These are phyloP conservation scores for Oreochromis spilurus DNA, from an alignment of 2,113 vertebrate species.

Conservation along the genomic window DNA sequence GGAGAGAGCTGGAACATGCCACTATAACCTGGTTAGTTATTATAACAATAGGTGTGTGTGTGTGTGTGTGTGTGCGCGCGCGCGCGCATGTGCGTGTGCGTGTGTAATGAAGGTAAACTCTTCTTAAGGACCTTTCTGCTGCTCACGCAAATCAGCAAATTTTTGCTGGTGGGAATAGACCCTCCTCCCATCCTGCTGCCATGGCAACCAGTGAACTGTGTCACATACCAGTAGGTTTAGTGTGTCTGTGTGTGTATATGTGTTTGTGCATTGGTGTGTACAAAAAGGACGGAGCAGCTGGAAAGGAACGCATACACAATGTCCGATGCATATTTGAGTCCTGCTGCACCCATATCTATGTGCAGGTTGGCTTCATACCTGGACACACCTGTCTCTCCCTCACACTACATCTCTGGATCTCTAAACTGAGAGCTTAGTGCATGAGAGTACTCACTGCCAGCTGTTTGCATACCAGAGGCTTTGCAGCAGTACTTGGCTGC, in stretches of 20 bases:
- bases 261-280: neutral
- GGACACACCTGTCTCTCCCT: neutral
- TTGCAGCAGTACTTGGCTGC: constrained; percentile 1
- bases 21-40: neutral
- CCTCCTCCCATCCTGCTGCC: constrained; percentile 4
- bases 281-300: neutral
- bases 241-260: neutral
- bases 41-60: neutral
- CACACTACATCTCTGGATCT: neutral
- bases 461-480: constrained; percentile 21
- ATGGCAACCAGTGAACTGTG: constrained; percentile 47
- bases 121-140: constrained; percentile 5
- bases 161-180: constrained; percentile 16
- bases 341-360: neutral
- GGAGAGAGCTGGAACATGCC: neutral
- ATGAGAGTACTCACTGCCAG: neutral
- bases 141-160: constrained; percentile 23
- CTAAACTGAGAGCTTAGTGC: neutral
- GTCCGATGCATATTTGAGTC: neutral
- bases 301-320: neutral
- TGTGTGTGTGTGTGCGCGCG: neutral
- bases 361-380: neutral
- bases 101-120: neutral
- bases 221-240: constrained; percentile 12
- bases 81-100: neutral